Conservation (phyloP, 2,888 invertebrate genomes). For the Philopedon plagiatum region DNA sequence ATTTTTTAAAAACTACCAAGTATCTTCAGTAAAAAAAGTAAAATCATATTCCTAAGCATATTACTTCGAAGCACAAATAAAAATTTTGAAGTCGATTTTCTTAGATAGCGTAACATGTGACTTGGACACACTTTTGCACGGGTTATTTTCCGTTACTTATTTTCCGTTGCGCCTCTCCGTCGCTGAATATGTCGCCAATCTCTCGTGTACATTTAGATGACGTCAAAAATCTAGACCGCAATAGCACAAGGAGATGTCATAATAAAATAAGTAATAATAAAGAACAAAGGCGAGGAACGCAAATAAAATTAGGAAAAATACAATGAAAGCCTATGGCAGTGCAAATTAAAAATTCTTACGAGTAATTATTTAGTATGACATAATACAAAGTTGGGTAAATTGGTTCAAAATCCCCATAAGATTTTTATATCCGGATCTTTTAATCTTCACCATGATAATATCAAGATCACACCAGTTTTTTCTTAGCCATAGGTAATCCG, state of each 20-base stretch:
- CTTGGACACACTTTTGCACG: too few relatives aligned
- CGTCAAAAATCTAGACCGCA: too few relatives aligned
- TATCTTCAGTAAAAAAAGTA: not conserved
- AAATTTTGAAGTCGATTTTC: not conserved
- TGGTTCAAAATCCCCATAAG: constrained; percentile 33
- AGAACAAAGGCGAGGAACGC: not conserved
- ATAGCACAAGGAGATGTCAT: not conserved
- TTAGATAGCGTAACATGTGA: too few relatives aligned
- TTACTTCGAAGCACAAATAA: not conserved
- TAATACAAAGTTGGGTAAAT: constrained; percentile 30
- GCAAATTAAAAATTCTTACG: not conserved
- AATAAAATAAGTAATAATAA: not conserved
- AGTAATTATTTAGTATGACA: constrained; percentile 30
- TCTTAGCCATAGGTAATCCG: not conserved
- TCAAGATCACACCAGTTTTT: constrained; percentile 33
- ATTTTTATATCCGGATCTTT: constrained; percentile 35
- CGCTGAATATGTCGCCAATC: too few relatives aligned
- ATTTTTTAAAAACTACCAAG: not conserved
- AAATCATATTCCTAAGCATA: not conserved
- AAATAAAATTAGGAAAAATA: not conserved
- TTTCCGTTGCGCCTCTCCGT: too few relatives aligned
- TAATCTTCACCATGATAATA: constrained; percentile 30
- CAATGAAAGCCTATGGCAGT: not conserved
- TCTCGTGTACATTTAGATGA: too few relatives aligned
- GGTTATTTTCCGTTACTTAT: too few relatives aligned